Base-by-base conservation (phyloP, 2,113 vertebrate species). In the Nothoprocta pentlandii region DNA sequence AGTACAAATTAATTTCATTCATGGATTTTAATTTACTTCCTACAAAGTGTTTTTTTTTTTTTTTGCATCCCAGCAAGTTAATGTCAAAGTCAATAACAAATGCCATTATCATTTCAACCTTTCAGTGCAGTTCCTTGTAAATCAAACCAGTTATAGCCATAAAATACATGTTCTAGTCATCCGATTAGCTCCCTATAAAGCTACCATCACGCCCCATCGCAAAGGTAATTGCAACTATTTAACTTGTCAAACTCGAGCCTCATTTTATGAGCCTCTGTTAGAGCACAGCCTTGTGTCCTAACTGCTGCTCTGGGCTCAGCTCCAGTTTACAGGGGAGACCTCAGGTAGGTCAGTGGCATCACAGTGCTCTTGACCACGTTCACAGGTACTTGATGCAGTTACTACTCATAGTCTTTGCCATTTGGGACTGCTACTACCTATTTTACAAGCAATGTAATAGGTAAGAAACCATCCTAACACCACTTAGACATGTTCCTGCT, bases 1-100 rank as follows among this genome's bases (percentile, higher is more conserved):
- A 91, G 44, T 11, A 87, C 74, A 90, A 92, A 87, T 86, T 56
- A 68, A 89, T 94, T 91, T 78, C 41, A 87, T 86, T 81, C 69
- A 30, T 34, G 9, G 66, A 58, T 87, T 96, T 92, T 86, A 95
- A 93, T 95, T 91, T 92, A 80, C 85, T 96, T 96, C 81, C 91
- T 88, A 53, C 69, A 7, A 56, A 58, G 85, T 28, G 46, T 63
- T 59, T 84, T 95, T 63, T 71, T 14, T 70, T 39, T 87, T 17
- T 69, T 87, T 87, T 67, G 42, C 83, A 85, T 87, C 85, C 30
- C 85, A 79, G 86, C 78, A 75, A 86, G 59, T 54, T 87, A 92
- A 81, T 79, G 32, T 36, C 76, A 32, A 46, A 85, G 82, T 39
- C 87, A 63, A 4, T 92, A 86, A 88, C 34, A 66, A 86, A 36